Percentiles rank a stretch among this genome's conserved stretches.
phyloP scores from a whole-genome alignment of 2,113 vertebrate species.

The Cranoglanis bouderius region DNA sequence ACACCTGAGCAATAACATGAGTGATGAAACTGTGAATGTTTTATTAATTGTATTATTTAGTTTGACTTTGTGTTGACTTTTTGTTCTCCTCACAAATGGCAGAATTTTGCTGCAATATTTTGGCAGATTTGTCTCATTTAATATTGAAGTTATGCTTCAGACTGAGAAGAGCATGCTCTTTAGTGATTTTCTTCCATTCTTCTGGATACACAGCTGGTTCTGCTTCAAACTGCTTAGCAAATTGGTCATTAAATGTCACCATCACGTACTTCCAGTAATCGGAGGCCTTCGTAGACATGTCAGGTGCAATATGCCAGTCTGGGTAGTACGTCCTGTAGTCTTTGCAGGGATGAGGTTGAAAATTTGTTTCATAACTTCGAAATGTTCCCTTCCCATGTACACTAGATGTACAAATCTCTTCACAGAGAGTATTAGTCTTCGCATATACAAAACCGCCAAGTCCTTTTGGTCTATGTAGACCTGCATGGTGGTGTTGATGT shows the following conservation, averaged over 20 bases:
- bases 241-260: conserved; percentile 41
- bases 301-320: conserved; percentile 58
- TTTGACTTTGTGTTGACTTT: neutral
- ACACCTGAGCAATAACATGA: neutral
- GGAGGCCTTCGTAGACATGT: conserved; percentile 46
- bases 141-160: conserved; percentile 29
- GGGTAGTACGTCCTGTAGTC: conserved; percentile 51
- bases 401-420: conserved; percentile 23
- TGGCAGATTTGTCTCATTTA: conserved; percentile 1
- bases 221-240: conserved; percentile 19
- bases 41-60: neutral
- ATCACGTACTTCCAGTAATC: conserved; percentile 57
- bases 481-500: conserved; percentile 43
- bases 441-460: neutral
- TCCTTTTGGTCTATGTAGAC: conserved; percentile 9
- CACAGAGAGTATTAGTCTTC: conserved; percentile 3
- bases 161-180: conserved; percentile 32
- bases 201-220: conserved; percentile 51
- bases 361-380: neutral
- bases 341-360: conserved; percentile 14
- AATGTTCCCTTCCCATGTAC: neutral
- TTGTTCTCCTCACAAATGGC: neutral
- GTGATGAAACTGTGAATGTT: neutral
- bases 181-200: conserved; percentile 50
- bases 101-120: neutral